These are phyloP conservation scores for Papilio machaon DNA, from an alignment of 1,140 invertebrate species.

Conservation along the genomic window DNA sequence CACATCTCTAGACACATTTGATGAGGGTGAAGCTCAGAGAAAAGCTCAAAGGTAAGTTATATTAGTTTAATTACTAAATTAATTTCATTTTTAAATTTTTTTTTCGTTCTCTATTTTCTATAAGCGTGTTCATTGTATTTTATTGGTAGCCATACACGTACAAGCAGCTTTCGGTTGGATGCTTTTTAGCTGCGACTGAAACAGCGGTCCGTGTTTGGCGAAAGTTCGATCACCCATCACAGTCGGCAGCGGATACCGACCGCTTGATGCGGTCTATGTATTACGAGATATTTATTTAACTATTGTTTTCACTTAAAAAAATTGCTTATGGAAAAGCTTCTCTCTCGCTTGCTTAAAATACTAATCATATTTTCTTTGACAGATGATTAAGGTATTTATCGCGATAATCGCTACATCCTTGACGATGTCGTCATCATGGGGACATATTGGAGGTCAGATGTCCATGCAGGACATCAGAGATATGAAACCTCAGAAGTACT, in stretches of 20 bases:
- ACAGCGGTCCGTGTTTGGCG: neutral
- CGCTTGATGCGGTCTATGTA: neutral
- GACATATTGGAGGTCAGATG: conserved; percentile 19
- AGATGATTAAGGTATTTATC: conserved; percentile 3
- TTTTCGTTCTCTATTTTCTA: neutral
- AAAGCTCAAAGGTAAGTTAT: conserved; percentile 21
- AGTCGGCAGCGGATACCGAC: no score
- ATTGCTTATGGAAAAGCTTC: neutral
- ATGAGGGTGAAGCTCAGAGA: conserved; percentile 9
- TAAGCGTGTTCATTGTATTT: no score
- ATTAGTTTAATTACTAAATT: neutral
- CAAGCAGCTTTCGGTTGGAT: neutral
- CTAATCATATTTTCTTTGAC: neutral
- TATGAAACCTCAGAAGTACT: conserved; percentile 30
- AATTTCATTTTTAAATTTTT: neutral
- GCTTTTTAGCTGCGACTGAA: neutral
- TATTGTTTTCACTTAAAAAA: neutral
- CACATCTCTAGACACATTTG: conserved; percentile 8
- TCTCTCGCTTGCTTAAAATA: neutral
- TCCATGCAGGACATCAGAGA: conserved; percentile 22
- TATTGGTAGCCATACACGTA: neutral
- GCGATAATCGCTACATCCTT: neutral
- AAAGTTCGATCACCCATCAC: neutral
- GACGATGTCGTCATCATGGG: neutral
- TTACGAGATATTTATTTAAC: neutral